Evolutionary conservation across 2,888 invertebrate species (phyloP).

Genomic region (Nomada goodeniana): DNA sequence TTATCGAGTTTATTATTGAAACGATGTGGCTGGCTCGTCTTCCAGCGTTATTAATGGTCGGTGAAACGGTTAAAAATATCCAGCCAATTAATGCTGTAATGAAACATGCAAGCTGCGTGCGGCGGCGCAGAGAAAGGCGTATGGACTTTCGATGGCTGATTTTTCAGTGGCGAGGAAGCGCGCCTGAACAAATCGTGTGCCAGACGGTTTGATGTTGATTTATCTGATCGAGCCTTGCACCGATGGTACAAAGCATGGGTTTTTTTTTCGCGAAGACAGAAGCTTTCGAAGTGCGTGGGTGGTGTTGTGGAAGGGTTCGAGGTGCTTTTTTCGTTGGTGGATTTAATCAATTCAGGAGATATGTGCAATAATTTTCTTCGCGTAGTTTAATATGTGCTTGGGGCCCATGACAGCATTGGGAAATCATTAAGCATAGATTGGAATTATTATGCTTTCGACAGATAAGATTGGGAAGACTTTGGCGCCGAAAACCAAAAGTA

Average conservation of each 20-base stretch:
- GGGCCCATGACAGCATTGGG: too few relatives aligned
- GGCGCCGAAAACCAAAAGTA: too few relatives aligned
- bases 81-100: constrained; percentile 51
- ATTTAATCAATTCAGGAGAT: too few relatives aligned
- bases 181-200: constrained; percentile 53
- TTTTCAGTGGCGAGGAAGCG: constrained; percentile 38
- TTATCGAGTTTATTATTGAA: constrained; percentile 46
- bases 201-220: constrained; percentile 53
- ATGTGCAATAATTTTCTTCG: too few relatives aligned
- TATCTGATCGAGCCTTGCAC: constrained; percentile 42
- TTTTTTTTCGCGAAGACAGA: background rate
- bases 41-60: constrained; percentile 45
- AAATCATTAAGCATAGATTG: too few relatives aligned
- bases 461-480: too few relatives aligned
- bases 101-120: constrained; percentile 38
- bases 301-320: too few relatives aligned
- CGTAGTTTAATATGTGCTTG: too few relatives aligned
- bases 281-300: constrained; percentile 1
- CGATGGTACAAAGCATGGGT: background rate
- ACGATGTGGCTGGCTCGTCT: constrained; percentile 22
- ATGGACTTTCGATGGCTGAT: constrained; percentile 45
- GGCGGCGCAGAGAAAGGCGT: constrained; percentile 41
- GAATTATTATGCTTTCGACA: too few relatives aligned
- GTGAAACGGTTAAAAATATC: constrained; percentile 30
- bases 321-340: too few relatives aligned